A percentile compares a stretch with the other conserved stretches of the same genome.
phyloP scores from a whole-genome alignment of 1,140 invertebrate species.

The Caenorhabditis latens region DNA sequence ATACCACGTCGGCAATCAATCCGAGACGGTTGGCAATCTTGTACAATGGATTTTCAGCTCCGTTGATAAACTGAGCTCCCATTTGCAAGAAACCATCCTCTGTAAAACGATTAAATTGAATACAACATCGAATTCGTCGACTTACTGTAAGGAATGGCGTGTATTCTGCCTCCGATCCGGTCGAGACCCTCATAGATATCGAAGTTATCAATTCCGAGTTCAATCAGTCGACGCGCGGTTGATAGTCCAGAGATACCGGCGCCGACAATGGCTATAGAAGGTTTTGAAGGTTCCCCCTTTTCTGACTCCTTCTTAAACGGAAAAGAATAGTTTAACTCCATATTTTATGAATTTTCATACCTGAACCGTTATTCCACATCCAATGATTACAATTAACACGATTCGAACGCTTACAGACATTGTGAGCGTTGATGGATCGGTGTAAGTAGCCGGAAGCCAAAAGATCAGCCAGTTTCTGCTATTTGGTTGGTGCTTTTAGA shows the following conservation, averaged over 20 bases:
- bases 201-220: constrained; percentile 76
- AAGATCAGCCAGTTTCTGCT: constrained; percentile 34
- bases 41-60: constrained; percentile 66
- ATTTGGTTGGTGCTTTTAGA: constrained; percentile 1
- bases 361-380: constrained; percentile 62
- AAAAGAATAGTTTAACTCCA: background rate
- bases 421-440: background rate
- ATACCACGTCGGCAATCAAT: constrained; percentile 59
- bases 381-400: constrained; percentile 54
- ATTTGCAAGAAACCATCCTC: constrained; percentile 64
- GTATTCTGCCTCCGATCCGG: constrained; percentile 79
- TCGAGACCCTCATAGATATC: constrained; percentile 79
- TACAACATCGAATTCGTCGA: background rate
- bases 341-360: background rate
- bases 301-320: constrained; percentile 60
- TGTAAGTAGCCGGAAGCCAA: constrained; percentile 3
- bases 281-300: constrained; percentile 54
- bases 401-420: constrained; percentile 53
- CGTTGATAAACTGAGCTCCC: constrained; percentile 68
- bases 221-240: constrained; percentile 78
- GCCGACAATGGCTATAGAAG: constrained; percentile 78
- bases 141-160: constrained; percentile 68
- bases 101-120: background rate
- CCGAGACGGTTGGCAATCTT: constrained; percentile 66
- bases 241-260: constrained; percentile 80